These are phyloP conservation scores for Ametastegia equiseti DNA, from an alignment of 2,888 invertebrate species.

Conservation along the genomic window DNA sequence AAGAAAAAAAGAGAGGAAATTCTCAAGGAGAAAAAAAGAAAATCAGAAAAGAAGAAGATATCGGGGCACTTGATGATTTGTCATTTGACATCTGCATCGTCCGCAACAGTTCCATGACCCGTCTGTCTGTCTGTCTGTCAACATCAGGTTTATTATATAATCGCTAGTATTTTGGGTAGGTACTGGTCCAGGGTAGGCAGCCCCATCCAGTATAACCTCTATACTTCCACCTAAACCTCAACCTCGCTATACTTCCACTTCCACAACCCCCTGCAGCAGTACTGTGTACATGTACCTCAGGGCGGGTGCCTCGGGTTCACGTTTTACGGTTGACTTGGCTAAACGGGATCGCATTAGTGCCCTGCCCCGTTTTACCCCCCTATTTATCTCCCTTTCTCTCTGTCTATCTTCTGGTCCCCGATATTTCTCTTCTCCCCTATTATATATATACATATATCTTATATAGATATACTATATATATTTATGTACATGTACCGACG, in stretches of 20 bases:
- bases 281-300: not conserved
- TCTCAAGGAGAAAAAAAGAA: not conserved
- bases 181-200: too few species aligned
- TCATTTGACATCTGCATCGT: constrained; percentile 44
- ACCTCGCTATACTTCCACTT: not conserved
- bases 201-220: too few species aligned
- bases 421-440: constrained; percentile 27
- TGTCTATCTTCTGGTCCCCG: not conserved
- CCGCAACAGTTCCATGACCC: not conserved
- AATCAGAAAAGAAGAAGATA: not conserved
- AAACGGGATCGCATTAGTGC: constrained; percentile 74
- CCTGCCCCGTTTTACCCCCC: constrained; percentile 59
- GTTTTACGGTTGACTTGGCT: constrained; percentile 75
- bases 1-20: not conserved
- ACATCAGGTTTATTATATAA: too few species aligned
- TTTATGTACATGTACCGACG: too few species aligned
- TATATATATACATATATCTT: too few species aligned
- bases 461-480: too few species aligned
- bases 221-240: not conserved
- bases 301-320: constrained; percentile 58
- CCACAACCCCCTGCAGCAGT: not conserved
- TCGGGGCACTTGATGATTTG: constrained; percentile 5
- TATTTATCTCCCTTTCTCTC: not conserved
- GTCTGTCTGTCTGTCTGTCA: too few species aligned
- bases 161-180: too few species aligned